Conservation (phyloP, 2,888 invertebrate genomes). For the Zeuzera pyrina region DNA sequence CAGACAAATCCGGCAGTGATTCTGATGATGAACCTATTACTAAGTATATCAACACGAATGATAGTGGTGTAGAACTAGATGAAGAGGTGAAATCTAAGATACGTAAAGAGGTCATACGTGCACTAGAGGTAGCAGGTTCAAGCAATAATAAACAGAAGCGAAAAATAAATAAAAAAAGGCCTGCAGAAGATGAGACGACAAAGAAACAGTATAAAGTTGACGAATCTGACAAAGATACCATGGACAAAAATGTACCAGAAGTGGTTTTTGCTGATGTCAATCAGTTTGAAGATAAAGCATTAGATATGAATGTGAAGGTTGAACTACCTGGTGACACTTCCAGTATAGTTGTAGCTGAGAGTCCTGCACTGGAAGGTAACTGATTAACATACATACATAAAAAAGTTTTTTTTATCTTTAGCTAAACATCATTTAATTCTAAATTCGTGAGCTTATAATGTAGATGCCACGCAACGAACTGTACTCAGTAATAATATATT, state of each 20-base stretch:
- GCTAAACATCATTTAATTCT: too few species aligned
- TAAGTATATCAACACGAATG: constrained; percentile 40
- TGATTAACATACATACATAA: too few species aligned
- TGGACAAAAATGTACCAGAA: constrained; percentile 22
- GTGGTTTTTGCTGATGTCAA: constrained; percentile 52
- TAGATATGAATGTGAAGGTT: too few species aligned
- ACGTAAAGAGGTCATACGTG: constrained; percentile 30
- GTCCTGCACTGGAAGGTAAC: too few species aligned
- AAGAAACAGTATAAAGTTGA: constrained; percentile 9
- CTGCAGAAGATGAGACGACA: constrained; percentile 17
- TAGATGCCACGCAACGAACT: too few species aligned
- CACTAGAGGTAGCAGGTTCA: too few species aligned
- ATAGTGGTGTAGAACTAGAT: constrained; percentile 37
- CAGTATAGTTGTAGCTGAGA: too few species aligned
- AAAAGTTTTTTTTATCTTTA: too few species aligned
- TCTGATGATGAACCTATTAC: constrained; percentile 60
- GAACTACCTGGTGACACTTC: too few species aligned
- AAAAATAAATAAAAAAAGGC: constrained; percentile 10
- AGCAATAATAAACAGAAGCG: constrained; percentile 8
- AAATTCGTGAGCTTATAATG: too few species aligned
- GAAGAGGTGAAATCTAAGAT: constrained; percentile 42
- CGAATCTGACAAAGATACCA: constrained; percentile 10
- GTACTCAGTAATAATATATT: too few species aligned
- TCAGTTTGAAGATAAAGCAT: constrained; percentile 24
- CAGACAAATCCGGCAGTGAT: too few species aligned